A percentile compares a stretch with the other conserved stretches of the same genome.
These are phyloP conservation scores for Zophobas atratus DNA, from an alignment of 1,140 invertebrate genomes.

Conservation along the genomic window DNA sequence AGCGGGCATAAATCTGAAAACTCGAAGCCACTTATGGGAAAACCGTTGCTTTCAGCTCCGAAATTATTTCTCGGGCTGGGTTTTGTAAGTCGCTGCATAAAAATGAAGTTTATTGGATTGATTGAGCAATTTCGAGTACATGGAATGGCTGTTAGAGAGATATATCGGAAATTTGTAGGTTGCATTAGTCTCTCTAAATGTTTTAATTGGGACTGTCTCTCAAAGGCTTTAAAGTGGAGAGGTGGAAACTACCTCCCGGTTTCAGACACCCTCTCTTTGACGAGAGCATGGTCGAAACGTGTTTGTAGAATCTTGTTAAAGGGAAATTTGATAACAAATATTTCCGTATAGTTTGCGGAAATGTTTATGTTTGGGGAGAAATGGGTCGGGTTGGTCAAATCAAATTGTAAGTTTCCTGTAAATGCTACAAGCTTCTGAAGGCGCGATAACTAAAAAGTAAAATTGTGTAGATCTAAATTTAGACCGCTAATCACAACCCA, in stretches of 20 bases:
- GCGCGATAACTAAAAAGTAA: no score
- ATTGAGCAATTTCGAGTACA: constrained; percentile 6
- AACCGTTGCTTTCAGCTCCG: constrained; percentile 5
- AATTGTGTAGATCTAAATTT: no score
- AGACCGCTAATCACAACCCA: no score
- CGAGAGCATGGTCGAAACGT: neutral
- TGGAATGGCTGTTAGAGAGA: constrained; percentile 8
- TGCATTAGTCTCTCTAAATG: constrained; percentile 30
- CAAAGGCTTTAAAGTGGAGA: constrained; percentile 7
- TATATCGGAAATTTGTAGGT: constrained; percentile 11
- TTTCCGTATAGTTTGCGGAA: constrained; percentile 40
- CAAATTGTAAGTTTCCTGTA: no score
- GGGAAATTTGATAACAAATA: constrained; percentile 42
- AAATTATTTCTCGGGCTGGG: constrained; percentile 12
- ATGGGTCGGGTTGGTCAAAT: no score
- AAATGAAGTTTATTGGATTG: neutral
- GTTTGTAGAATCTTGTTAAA: constrained; percentile 33
- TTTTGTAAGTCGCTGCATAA: neutral
- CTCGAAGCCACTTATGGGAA: constrained; percentile 6
- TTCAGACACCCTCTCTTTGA: constrained; percentile 5
- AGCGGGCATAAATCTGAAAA: constrained; percentile 16
- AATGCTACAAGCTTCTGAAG: no score
- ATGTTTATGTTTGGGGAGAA: constrained; percentile 12
- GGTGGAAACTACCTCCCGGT: neutral
- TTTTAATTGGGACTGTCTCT: constrained; percentile 31